Evolutionary conservation across 2,113 vertebrate genomes (phyloP), one percentile per base, ranked within the genome.

Genomic region (Paralichthys olivaceus): DNA sequence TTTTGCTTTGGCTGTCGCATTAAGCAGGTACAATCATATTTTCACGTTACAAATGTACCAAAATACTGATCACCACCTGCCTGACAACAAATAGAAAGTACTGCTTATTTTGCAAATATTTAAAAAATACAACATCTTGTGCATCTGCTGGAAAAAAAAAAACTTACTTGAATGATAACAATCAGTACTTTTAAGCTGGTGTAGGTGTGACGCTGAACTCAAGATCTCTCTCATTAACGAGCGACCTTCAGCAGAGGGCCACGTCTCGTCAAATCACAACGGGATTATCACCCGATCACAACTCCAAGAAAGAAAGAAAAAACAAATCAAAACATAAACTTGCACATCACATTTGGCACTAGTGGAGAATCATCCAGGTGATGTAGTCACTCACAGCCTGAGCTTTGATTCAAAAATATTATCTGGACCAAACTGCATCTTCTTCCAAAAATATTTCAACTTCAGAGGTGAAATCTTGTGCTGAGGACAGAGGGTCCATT

Each of bases 291-390:
- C 60, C 49, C 37, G 23, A 53, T 69, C 68, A 81, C 63, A 75
- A 75, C 32, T 83, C 76, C 54, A 57, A 67, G 61, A 67, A 80
- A 83, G 63, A 43, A 20, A 40, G 71, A 62, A 14, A 56, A 67
- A 47, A 77, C n/a, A 43, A 75, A 84, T 40, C 26, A 22, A 69
- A 25, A 53, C 49, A 53, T 4, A 40, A 40, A 40, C 2, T 40
- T 40, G 37, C 71, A 43, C 60, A 17, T 70, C 58, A 61, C 25
- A 74, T 93, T 93, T 90, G 90, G 90, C 91, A 93, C 88, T 77
- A 72, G 43, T 83, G 75, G 58, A 80, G 58, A 75, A 76, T 53
- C 77, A 69, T 79, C 71, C 49, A 61, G 29, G 45, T 74, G 81
- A 85, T 43, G 37, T 71, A 34, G 54, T 66, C 72, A 71, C 53